Percentiles rank a stretch among this genome's conserved stretches.
Evolutionary conservation across 2,888 invertebrate species (phyloP).

Genomic region (Eupelmus urozonus): DNA sequence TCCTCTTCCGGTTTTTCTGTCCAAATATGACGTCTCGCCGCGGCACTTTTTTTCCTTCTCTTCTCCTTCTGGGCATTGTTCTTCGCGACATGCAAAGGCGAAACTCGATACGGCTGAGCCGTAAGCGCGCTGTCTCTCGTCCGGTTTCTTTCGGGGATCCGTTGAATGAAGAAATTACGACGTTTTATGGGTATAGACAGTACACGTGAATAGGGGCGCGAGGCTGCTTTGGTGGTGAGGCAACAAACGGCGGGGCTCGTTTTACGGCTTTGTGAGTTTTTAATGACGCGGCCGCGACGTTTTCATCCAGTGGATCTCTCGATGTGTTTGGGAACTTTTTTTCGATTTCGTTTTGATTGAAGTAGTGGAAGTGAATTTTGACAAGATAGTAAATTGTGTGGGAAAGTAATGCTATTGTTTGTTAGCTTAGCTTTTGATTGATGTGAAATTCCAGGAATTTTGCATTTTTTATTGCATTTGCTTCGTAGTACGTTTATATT

Average conservation of each 20-base stretch:
- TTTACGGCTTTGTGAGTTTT: conserved; percentile 32
- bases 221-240: background rate
- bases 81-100: background rate
- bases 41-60: background rate
- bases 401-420: too few species aligned
- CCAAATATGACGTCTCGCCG: conserved; percentile 37
- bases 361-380: too few species aligned
- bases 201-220: conserved; percentile 6
- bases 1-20: conserved; percentile 17
- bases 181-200: background rate
- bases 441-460: too few species aligned
- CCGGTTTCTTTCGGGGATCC: too few species aligned
- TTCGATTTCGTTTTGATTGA: too few species aligned
- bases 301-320: background rate
- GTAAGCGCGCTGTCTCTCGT: too few species aligned
- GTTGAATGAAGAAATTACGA: conserved; percentile 32
- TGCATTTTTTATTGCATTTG: too few species aligned
- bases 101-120: conserved; percentile 23
- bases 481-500: too few species aligned
- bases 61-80: conserved; percentile 1
- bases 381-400: too few species aligned
- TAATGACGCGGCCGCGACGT: conserved; percentile 29
- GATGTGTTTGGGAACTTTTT: too few species aligned
- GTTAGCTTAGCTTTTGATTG: too few species aligned
- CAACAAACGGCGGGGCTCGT: conserved; percentile 25